phyloP scores from a whole-genome alignment of 2,797 vertebrate genomes.

The Naso thynnoides region DNA sequence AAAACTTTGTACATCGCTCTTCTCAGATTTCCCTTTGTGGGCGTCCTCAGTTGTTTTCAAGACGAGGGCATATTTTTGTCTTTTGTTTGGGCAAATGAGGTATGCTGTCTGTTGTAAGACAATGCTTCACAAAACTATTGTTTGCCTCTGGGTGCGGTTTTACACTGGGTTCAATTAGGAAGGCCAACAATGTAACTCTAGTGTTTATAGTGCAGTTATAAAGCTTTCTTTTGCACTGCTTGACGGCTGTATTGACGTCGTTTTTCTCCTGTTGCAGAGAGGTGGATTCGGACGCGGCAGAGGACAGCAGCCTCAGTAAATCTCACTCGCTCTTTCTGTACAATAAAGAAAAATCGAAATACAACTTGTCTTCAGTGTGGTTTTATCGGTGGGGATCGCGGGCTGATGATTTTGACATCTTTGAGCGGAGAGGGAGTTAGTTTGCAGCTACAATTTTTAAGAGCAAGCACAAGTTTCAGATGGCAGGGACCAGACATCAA shows the following conservation, averaged over 20 bases:
- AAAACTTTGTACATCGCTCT: not conserved
- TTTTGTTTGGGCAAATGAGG: not conserved
- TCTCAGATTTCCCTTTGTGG: not conserved
- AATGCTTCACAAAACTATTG: not conserved
- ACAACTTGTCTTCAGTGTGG: not conserved
- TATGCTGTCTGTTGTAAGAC: not conserved
- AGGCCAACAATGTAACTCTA: constrained; percentile 14
- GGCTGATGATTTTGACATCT: no score
- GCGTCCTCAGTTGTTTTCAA: not conserved
- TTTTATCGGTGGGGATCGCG: not conserved
- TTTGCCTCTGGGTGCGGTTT: constrained; percentile 12
- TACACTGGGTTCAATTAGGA: constrained; percentile 1
- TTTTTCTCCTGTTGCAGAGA: constrained; percentile 85
- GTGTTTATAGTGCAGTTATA: not conserved
- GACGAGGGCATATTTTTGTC: not conserved
- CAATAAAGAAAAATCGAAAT: constrained; percentile 90
- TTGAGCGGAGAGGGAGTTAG: not conserved
- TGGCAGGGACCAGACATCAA: not conserved
- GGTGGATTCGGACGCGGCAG: constrained; percentile 98
- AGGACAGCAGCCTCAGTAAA: constrained; percentile 97
- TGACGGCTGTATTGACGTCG: constrained; percentile 3
- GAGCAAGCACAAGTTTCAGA: not conserved
- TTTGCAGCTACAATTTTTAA: not conserved
- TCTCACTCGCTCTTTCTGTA: constrained; percentile 85
- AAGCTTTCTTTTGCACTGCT: not conserved